Base-by-base conservation (phyloP, 2,888 invertebrate species). In the Schrankia costaestrigalis region DNA sequence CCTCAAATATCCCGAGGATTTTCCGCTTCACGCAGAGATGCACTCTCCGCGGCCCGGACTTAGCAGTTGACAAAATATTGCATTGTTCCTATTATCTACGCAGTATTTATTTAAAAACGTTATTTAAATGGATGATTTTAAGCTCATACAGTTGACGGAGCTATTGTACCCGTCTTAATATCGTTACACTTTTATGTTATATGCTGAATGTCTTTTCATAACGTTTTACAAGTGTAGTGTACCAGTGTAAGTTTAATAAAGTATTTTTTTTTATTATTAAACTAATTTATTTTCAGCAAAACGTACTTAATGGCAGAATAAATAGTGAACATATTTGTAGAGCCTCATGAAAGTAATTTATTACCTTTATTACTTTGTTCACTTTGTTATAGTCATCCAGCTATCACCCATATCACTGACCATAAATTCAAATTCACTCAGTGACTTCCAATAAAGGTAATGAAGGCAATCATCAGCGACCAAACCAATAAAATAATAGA, bases 41-140 rank as follows among this genome's bases (percentile, higher is more conserved):
- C 82, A 81, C 87, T 83, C 82, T 73, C 71, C 80, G 75, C 74
- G 72, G 71, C 64, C 71, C 78, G 68, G 73, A 78, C 72, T 78
- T 80, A 81, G 78, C 87, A 87, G 87, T 87, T 87, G 87, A 87
- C 87, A 87, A 86, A 87, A 87, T 87, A 87, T 87, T 85, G 81
- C 77, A 86, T 87, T 87, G 87, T 87, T 78, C 83, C 85, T 86
- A 85, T 87, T 86, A 86, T 86, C 78, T 78, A 67, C 70, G 62
- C 71, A 72, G 85, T 87, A 87, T 87, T 87, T 87, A 86, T 87
- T 87, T 87, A 86, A 86, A 86, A 87, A 86, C 78, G 82, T 84
- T 85, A 86, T 86, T 86, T 85, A 86, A 86, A 86, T 86, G 84
- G 80, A 85, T 87, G 86, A 86, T 82, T 85, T 80, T 86, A 85